A percentile compares a stretch with the other conserved stretches of the same genome.
Evolutionary conservation across 2,113 vertebrate genomes (phyloP).

Genomic region (Echinops telfairi): DNA sequence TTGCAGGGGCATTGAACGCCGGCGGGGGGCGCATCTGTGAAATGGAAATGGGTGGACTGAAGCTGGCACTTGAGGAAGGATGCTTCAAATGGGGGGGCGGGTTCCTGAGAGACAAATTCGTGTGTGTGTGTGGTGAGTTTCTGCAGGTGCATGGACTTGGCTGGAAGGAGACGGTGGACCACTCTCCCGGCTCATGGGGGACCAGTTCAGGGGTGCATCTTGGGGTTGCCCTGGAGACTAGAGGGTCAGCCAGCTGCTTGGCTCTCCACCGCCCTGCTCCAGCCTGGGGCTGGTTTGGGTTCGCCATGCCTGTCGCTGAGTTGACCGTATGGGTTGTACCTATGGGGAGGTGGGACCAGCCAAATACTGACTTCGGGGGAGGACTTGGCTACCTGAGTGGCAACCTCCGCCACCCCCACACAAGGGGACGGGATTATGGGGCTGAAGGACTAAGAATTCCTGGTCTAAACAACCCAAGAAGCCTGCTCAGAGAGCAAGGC

Average conservation of each 20-base stretch:
- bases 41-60: not conserved
- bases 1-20: not conserved
- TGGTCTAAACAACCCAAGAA: conserved; percentile 64
- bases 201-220: not conserved
- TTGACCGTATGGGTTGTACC: not conserved
- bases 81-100: not conserved
- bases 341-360: not conserved
- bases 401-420: not conserved
- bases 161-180: not conserved
- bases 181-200: not conserved
- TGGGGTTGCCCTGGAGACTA: not conserved
- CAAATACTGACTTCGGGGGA: not conserved
- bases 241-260: not conserved
- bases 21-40: not conserved
- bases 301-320: not conserved
- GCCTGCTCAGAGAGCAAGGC: conserved; percentile 67
- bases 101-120: not conserved
- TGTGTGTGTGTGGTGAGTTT: not conserved
- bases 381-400: not conserved
- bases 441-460: conserved; percentile 55
- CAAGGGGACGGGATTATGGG: conserved; percentile 33
- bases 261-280: not conserved
- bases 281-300: not conserved
- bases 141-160: not conserved
- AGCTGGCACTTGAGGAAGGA: not conserved